phyloP scores from a whole-genome alignment of 2,797 vertebrate species.

The Rallus crepitans region DNA sequence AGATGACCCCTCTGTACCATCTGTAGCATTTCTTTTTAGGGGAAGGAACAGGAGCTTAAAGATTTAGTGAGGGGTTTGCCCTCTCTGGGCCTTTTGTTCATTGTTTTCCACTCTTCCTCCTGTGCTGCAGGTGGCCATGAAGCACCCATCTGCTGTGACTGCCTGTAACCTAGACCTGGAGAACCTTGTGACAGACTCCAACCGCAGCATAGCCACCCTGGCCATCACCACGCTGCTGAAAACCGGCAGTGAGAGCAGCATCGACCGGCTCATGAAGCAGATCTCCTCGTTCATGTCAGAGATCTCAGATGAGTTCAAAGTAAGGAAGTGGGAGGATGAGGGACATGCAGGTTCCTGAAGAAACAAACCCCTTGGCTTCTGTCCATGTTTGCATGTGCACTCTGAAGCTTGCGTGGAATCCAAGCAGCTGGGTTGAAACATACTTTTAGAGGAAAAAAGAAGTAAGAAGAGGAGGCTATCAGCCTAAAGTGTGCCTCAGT shows the following conservation, averaged over 20 bases:
- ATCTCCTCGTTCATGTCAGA: constrained; percentile 88
- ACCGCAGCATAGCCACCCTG: constrained; percentile 85
- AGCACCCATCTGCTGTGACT: constrained; percentile 85
- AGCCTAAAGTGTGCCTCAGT: background rate
- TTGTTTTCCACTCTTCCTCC: background rate
- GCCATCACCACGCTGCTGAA: constrained; percentile 86
- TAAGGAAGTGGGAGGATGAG: constrained; percentile 3
- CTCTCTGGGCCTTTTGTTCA: background rate
- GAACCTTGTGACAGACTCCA: constrained; percentile 85
- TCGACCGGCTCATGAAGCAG: constrained; percentile 87
- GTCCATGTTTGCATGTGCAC: background rate
- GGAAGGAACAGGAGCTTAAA: background rate
- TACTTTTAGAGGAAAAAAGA: background rate
- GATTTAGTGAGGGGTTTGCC: background rate
- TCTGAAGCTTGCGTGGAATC: background rate
- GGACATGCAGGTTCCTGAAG: background rate
- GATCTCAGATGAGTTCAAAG: constrained; percentile 87
- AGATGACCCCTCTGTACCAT: background rate
- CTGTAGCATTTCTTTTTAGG: background rate
- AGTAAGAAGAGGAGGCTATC: background rate
- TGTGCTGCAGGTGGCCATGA: constrained; percentile 83
- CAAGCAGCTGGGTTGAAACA: background rate
- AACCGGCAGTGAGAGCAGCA: constrained; percentile 85
- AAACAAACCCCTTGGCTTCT: background rate
- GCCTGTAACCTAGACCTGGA: constrained; percentile 87